Base-by-base conservation (phyloP, 2,888 invertebrate species). In the Troides helena region DNA sequence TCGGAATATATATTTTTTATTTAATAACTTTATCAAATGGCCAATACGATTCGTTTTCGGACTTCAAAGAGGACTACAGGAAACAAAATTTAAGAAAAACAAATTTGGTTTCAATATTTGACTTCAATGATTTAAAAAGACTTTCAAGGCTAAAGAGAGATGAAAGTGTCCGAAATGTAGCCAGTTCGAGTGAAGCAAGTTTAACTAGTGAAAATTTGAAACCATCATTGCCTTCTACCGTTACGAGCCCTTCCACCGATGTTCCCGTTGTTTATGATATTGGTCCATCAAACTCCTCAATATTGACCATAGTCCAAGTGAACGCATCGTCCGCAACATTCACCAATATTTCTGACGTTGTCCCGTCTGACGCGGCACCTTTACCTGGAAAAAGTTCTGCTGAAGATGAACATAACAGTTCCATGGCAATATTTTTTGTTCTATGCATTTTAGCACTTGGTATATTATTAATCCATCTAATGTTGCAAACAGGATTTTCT, bases 351-450 rank as follows among this genome's bases (percentile, higher is more conserved):
- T 88, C 93, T 7, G 78, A 94, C 2, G 90, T 94, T 2, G 93
- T 94, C 56, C 95, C 95, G 0, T 95, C 95, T 0, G 97, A 97
- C 81, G 95, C 96, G 10, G 96, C 97, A 10, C 92, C 97, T 4
- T 86, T 98, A 59, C 98, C 98, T 0, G 97, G 96, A 76, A 97
- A 97, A 83, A 97, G 96, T 76, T 96, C 98, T 2, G 98, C 98
- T 2, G 98, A 99, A 90, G 97, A 98, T 88, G 99, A 99, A 85
- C 98, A 99, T 82, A 97, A 98, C 81, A 98, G 98, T 81, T 99
- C 98, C 1, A 96, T 99, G 94, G 98, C 99, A 0, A 98, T 99
- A 84, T 99, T 99, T 89, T 99, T 99, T 86, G 99, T 99, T 18
- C 93, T 99, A 0, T 97, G 98, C 81, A 98, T 99, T 17, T 94